Base-by-base conservation (phyloP, 2,797 vertebrate genomes). In the Rhinoraja longicauda region DNA sequence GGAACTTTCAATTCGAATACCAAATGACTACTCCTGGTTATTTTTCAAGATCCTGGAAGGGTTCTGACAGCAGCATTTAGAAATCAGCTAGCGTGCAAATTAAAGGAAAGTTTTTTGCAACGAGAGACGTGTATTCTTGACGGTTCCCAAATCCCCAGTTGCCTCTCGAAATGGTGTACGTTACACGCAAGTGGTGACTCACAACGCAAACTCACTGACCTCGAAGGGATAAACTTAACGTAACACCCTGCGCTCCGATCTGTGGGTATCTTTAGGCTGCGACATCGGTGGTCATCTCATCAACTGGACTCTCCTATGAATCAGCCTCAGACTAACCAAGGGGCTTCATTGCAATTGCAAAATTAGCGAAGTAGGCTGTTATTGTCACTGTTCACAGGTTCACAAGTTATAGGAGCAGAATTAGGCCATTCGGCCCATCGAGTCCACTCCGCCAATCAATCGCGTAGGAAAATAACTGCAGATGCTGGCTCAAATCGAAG, bases 31-130 rank as follows among this genome's bases (percentile, higher is more conserved):
- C 32, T 67, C 73, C 67, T 91, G 67, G n/a, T 32, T 91, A 36
- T 29, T 91, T 91, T 73, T 29, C 90, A 73, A 29, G 73, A 53
- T 73, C 29, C 32, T 70, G 90, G 90, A 73, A 91, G 24, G 67
- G 36, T 73, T 90, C 29, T 73, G 90, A 91, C 90, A 91, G 90
- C n/a, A 2, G 84, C 17, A 67, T 88, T 88, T 67, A 36, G 84
- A 88, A 88, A 88, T 88, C 17, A 59, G 59, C 64, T 15, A 64
- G 29, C 19, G 15, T 62, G n/a, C n/a, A 62, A 67, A 21, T 36
- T 88, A 36, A 67, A 88, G 88, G 8, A 32, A 39, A 15, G n/a
- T n/a, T 88, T 32, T 45, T 64, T 36, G 59, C n/a, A 64, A 19
- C n/a, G 10, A 36, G 59, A 88, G 84, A 67, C 67, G 32, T 21